These are phyloP conservation scores for Protobothrops mucrosquamatus DNA, from an alignment of 2,113 vertebrate species.

Conservation along the genomic window DNA sequence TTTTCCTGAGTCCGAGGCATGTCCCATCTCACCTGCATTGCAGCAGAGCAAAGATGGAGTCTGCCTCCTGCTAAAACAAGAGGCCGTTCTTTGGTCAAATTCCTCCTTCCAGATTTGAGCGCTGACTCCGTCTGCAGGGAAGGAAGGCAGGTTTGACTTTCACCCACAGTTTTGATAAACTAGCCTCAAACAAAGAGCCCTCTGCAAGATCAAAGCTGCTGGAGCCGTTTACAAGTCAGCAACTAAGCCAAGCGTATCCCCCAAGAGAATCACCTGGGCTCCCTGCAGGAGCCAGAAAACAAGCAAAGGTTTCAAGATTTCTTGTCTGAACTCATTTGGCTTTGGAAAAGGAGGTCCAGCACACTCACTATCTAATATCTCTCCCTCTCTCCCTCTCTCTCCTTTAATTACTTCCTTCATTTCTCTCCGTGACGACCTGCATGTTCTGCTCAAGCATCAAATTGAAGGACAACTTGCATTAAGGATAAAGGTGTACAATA, in stretches of 20 bases:
- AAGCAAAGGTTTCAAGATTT: fast-evolving
- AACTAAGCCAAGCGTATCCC: not conserved
- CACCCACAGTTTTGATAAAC: fast-evolving
- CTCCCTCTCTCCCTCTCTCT: not conserved
- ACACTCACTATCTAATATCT: too few relatives aligned
- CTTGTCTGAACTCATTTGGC: not conserved
- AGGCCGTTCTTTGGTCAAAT: not conserved
- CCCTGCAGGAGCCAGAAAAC: fast-evolving
- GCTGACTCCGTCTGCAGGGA: not conserved
- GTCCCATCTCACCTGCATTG: not conserved
- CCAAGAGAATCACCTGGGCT: not conserved
- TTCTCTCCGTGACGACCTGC: not conserved
- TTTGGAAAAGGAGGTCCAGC: not conserved
- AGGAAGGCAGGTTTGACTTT: not conserved
- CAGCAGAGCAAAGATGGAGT: not conserved
- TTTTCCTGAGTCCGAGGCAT: not conserved
- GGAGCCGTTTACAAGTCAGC: fast-evolving
- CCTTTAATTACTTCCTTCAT: constrained; percentile 48
- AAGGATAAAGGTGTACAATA: constrained; percentile 70
- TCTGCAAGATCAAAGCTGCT: fast-evolving
- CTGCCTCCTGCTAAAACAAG: not conserved
- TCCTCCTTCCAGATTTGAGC: not conserved
- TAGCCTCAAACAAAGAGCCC: not conserved
- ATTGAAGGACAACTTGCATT: constrained; percentile 60
- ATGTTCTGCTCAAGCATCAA: constrained; percentile 46